A percentile compares a stretch with the other conserved stretches of the same genome.
phyloP scores from a whole-genome alignment of 2,888 invertebrate genomes.

The Tanypteryx hageni region DNA sequence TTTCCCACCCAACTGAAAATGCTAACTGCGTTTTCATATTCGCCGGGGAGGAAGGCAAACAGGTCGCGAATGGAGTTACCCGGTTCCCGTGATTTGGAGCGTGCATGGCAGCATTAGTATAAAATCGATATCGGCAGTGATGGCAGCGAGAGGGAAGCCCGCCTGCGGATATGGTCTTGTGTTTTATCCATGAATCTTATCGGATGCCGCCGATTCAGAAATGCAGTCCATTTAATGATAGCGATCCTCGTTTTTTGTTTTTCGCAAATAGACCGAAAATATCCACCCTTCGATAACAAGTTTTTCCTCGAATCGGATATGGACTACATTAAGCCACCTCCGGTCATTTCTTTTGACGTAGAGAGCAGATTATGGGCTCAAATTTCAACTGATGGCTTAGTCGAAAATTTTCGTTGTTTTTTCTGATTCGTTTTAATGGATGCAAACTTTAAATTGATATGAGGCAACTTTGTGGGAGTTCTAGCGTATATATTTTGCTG shows the following conservation, averaged over 20 bases:
- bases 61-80: slow-evolving; percentile 18
- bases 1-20: not conserved
- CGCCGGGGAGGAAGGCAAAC: not conserved
- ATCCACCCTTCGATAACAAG: no score
- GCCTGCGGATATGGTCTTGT: not conserved
- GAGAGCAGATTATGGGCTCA: no score
- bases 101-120: slow-evolving; percentile 3
- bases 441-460: no score
- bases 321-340: no score
- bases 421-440: no score
- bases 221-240: not conserved
- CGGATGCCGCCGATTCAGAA: not conserved
- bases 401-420: no score
- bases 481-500: no score
- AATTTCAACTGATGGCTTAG: no score
- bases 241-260: not conserved
- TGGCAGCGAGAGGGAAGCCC: not conserved
- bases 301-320: no score
- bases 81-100: slow-evolving; percentile 8
- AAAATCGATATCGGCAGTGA: not conserved
- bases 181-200: not conserved
- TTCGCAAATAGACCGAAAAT: not conserved
- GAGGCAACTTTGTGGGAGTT: no score
- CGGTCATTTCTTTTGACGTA: no score
- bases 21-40: not conserved